phyloP scores from a whole-genome alignment of 1,140 invertebrate species.

The Limonius californicus region DNA sequence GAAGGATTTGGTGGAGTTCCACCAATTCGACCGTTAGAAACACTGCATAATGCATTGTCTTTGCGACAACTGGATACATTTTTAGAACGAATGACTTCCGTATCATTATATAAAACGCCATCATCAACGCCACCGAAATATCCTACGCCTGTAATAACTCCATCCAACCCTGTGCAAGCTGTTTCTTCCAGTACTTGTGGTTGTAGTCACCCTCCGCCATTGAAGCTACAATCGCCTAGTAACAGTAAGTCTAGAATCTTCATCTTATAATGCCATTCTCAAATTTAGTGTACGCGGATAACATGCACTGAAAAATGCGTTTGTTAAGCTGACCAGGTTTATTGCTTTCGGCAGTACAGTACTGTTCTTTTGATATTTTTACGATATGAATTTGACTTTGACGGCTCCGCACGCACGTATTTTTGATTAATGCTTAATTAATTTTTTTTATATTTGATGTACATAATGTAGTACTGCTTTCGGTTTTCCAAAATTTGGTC shows the following conservation, averaged over 20 bases:
- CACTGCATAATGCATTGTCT: constrained; percentile 92
- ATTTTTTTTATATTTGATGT: no score
- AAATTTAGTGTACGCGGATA: no score
- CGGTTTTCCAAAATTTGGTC: no score
- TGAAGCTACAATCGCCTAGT: constrained; percentile 47
- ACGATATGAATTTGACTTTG: no score
- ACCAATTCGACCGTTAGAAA: constrained; percentile 89
- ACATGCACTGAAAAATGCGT: no score
- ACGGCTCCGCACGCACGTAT: no score
- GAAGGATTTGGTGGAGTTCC: constrained; percentile 88
- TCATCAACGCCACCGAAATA: constrained; percentile 66
- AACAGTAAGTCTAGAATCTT: constrained; percentile 52
- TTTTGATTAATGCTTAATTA: no score
- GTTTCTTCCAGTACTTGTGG: neutral
- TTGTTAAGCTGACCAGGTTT: no score
- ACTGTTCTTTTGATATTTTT: no score
- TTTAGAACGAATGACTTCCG: constrained; percentile 75
- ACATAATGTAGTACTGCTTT: no score
- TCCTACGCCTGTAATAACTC: constrained; percentile 54
- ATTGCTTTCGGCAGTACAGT: no score
- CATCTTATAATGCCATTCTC: no score
- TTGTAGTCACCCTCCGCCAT: constrained; percentile 30
- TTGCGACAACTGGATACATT: constrained; percentile 85
- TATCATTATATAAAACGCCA: constrained; percentile 64
- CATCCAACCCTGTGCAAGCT: constrained; percentile 29